These are phyloP conservation scores for Octodon degus DNA, from an alignment of 2,113 vertebrate species.

Conservation along the genomic window DNA sequence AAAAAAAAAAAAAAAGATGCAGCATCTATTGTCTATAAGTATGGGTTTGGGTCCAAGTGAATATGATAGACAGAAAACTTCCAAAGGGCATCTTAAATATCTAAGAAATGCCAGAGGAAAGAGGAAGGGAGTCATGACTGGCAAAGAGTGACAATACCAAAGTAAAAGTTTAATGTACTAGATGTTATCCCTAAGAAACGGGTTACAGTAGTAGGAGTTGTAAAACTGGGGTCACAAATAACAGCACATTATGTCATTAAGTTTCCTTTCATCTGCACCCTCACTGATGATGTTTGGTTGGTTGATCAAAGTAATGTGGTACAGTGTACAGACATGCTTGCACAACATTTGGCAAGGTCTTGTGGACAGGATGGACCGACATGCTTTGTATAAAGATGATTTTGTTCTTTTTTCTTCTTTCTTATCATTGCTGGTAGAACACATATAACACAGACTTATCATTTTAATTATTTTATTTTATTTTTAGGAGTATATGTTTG, in stretches of 20 bases:
- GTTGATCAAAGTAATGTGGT: conserved; percentile 62
- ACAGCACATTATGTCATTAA: background rate
- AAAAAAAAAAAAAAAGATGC: background rate
- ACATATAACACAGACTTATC: background rate
- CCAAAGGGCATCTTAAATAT: conserved; percentile 23
- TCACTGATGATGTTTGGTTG: background rate
- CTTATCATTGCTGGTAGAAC: conserved; percentile 7
- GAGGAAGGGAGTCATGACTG: background rate
- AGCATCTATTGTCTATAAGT: background rate
- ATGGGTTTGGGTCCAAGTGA: background rate
- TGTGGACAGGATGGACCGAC: background rate
- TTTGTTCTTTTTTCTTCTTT: conserved; percentile 37
- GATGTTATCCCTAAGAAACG: conserved; percentile 19
- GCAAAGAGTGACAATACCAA: conserved; percentile 30
- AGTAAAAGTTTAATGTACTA: background rate
- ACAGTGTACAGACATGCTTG: conserved; percentile 13
- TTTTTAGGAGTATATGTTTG: background rate
- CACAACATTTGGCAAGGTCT: conserved; percentile 60
- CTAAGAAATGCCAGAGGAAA: conserved; percentile 26
- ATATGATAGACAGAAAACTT: conserved; percentile 1
- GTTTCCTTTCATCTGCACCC: conserved; percentile 20
- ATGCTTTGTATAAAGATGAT: background rate
- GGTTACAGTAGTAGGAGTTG: background rate
- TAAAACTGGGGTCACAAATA: conserved; percentile 27
- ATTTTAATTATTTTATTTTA: conserved; percentile 37